Evolutionary conservation across 2,888 invertebrate species (phyloP).

Genomic region (Ennomos quercinarius): DNA sequence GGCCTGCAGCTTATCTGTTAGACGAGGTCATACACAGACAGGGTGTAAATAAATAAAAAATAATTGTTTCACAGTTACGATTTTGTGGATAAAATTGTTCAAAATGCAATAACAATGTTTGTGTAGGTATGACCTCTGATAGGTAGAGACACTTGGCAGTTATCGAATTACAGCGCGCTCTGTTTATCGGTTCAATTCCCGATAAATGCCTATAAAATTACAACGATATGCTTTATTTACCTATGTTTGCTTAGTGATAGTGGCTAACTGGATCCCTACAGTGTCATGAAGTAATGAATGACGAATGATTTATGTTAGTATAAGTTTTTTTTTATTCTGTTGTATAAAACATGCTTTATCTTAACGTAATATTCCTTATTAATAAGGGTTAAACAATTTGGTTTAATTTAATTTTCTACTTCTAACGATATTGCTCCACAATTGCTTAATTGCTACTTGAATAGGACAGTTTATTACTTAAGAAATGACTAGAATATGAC

Average conservation of each 20-base stretch:
- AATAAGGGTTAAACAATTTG: conserved; percentile 39
- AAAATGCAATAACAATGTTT: background rate
- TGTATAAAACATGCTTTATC: conserved; percentile 11
- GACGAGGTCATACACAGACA: conserved; percentile 30
- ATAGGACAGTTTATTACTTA: conserved; percentile 28
- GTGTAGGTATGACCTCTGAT: background rate
- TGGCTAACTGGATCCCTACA: conserved; percentile 29
- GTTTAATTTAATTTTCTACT: conserved; percentile 17
- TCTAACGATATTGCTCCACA: conserved; percentile 13
- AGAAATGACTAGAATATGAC: conserved; percentile 34
- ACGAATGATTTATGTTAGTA: too few species aligned
- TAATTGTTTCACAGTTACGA: too few species aligned
- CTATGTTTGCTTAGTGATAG: conserved; percentile 22
- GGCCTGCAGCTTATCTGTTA: conserved; percentile 35
- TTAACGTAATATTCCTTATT: conserved; percentile 23
- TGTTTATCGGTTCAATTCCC: conserved; percentile 49
- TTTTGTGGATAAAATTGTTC: background rate
- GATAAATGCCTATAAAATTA: conserved; percentile 48
- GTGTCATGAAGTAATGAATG: too few species aligned
- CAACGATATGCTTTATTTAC: conserved; percentile 46
- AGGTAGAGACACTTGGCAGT: conserved; percentile 23
- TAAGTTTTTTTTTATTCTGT: background rate
- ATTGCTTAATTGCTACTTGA: conserved; percentile 17
- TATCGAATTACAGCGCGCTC: conserved; percentile 36
- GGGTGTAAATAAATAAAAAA: conserved; percentile 24